Conservation (phyloP, 2,113 vertebrate genomes). For the Zosterops borbonicus region DNA sequence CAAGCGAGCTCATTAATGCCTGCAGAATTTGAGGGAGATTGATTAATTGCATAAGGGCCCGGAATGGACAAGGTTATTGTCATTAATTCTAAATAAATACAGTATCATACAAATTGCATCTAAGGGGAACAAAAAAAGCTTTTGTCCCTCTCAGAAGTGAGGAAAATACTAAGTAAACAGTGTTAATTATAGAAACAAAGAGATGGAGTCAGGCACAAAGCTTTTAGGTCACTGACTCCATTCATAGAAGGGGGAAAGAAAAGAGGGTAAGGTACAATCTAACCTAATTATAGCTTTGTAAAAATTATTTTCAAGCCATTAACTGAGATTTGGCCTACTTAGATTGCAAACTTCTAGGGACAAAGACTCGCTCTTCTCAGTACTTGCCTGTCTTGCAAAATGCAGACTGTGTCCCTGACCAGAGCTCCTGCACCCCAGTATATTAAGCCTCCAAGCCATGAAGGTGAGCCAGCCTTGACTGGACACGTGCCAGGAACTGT, state of each 20-base stretch:
- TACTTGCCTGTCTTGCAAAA: background rate
- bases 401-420: background rate
- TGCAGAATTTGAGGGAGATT: background rate
- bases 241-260: slow-evolving; percentile 12
- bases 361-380: background rate
- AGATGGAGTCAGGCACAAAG: background rate
- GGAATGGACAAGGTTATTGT: background rate
- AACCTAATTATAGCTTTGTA: slow-evolving; percentile 42
- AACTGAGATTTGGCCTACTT: slow-evolving; percentile 52
- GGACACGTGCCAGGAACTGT: too few species aligned
- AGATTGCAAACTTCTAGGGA: background rate
- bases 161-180: slow-evolving; percentile 30
- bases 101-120: background rate
- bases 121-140: background rate
- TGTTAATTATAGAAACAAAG: slow-evolving; percentile 46
- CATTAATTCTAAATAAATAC: slow-evolving; percentile 36
- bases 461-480: too few species aligned
- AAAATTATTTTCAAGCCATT: slow-evolving; percentile 46
- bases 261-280: slow-evolving; percentile 28
- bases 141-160: background rate
- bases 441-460: background rate
- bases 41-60: background rate
- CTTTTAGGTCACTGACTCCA: slow-evolving; percentile 47
- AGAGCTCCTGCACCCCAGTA: background rate
- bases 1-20: background rate